Evolutionary conservation across 2,113 vertebrate genomes (phyloP).

Genomic region (Sprattus sprattus): DNA sequence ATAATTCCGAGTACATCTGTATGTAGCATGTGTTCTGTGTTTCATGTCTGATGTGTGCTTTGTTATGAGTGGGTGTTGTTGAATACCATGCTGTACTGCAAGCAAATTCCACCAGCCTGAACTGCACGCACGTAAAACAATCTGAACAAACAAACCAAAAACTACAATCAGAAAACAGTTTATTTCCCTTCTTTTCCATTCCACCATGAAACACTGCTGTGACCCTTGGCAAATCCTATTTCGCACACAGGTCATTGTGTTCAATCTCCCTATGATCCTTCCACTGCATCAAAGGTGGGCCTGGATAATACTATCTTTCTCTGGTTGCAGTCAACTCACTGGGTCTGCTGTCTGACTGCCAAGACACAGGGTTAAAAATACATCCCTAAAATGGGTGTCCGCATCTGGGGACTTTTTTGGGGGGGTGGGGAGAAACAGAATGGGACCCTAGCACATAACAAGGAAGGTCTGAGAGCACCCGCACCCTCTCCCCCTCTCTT

Average conservation of each 20-base stretch:
- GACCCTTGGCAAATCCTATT: neutral
- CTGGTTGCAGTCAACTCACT: neutral
- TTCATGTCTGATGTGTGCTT: neutral
- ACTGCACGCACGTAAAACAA: neutral
- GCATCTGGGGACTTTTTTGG: neutral
- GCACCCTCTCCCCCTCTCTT: neutral
- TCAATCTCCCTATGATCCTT: neutral
- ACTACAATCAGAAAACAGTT: neutral
- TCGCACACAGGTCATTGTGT: neutral
- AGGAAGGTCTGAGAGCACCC: neutral
- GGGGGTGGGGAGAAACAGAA: too few relatives aligned
- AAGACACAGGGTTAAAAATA: conserved; percentile 3
- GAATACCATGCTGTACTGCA: neutral
- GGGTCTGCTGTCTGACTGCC: neutral
- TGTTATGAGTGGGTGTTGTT: neutral
- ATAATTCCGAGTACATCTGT: neutral
- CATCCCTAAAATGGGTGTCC: neutral
- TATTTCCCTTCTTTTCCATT: neutral
- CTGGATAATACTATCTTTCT: neutral
- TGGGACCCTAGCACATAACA: neutral
- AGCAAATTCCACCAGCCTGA: neutral
- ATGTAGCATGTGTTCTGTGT: neutral
- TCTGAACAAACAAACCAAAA: conserved; percentile 10
- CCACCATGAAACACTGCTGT: conserved; percentile 1
- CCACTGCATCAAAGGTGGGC: neutral